Percentiles rank a stretch among this genome's conserved stretches.
Conservation (phyloP, 2,888 invertebrate species). For the Griposia aprilina region DNA sequence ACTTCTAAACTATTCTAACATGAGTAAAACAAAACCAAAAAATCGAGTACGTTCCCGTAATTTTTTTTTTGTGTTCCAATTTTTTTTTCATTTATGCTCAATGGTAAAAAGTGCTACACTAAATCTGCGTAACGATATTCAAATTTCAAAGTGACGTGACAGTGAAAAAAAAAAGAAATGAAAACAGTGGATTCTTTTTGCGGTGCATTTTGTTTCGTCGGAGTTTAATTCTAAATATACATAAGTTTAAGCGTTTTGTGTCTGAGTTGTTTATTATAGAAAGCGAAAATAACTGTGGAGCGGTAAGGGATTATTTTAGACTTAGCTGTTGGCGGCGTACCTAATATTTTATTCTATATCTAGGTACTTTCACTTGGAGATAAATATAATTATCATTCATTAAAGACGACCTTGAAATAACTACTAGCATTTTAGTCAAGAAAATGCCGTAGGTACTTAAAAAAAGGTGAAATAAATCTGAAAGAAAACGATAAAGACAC, state of each 20-base stretch:
- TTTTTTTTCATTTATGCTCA: constrained; percentile 36
- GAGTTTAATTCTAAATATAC: constrained; percentile 63
- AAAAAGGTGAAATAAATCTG: neutral
- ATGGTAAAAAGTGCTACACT: constrained; percentile 46
- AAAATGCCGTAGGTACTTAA: neutral
- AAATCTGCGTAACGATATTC: constrained; percentile 47
- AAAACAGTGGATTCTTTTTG: constrained; percentile 58
- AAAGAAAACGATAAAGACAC: constrained; percentile 2
- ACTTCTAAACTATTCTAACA: constrained; percentile 58
- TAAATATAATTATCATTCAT: constrained; percentile 34
- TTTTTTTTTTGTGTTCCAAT: constrained; percentile 34
- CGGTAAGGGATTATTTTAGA: constrained; percentile 86
- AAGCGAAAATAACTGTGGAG: constrained; percentile 84
- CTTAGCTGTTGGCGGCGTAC: constrained; percentile 74
- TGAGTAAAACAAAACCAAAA: constrained; percentile 23
- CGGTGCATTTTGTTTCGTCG: constrained; percentile 77
- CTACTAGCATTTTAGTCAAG: neutral
- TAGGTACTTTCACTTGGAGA: constrained; percentile 54
- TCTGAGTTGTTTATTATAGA: constrained; percentile 83
- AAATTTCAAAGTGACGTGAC: constrained; percentile 67
- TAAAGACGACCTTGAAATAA: constrained; percentile 34
- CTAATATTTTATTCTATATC: constrained; percentile 70
- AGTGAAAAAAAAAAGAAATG: constrained; percentile 64
- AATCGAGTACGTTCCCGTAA: constrained; percentile 52
- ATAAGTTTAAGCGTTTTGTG: constrained; percentile 76